These are phyloP conservation scores for Papilio xuthus DNA, from an alignment of 1,140 invertebrate species.

Conservation along the genomic window DNA sequence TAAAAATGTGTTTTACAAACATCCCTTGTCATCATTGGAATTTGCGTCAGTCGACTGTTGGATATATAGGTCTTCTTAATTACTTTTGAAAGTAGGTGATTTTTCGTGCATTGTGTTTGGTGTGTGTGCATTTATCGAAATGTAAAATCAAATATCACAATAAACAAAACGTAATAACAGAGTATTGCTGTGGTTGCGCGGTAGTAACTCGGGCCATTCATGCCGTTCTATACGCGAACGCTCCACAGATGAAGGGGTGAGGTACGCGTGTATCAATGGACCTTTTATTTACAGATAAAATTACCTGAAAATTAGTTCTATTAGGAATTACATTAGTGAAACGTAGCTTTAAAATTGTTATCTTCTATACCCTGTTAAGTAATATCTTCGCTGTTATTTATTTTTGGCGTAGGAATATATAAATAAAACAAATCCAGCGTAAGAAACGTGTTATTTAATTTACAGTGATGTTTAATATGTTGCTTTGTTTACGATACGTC, in stretches of 20 bases:
- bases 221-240: neutral
- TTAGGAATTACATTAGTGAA: neutral
- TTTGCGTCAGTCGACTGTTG: too few species aligned
- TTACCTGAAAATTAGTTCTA: neutral
- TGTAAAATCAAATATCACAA: neutral
- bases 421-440: neutral
- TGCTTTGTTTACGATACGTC: neutral
- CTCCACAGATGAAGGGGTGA: neutral
- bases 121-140: too few species aligned
- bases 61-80: too few species aligned
- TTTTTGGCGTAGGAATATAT: too few species aligned
- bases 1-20: too few species aligned
- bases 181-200: neutral
- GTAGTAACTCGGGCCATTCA: slow-evolving; percentile 14
- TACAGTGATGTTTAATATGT: neutral
- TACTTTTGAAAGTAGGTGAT: too few species aligned
- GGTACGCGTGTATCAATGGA: slow-evolving; percentile 6
- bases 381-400: too few species aligned
- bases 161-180: neutral
- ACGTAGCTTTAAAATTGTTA: neutral
- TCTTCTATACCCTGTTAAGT: neutral
- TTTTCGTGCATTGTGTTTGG: too few species aligned
- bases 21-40: too few species aligned
- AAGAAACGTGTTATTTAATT: neutral
- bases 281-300: neutral